Conservation (phyloP, 1,140 invertebrate genomes). For the Achatina immaculata region DNA sequence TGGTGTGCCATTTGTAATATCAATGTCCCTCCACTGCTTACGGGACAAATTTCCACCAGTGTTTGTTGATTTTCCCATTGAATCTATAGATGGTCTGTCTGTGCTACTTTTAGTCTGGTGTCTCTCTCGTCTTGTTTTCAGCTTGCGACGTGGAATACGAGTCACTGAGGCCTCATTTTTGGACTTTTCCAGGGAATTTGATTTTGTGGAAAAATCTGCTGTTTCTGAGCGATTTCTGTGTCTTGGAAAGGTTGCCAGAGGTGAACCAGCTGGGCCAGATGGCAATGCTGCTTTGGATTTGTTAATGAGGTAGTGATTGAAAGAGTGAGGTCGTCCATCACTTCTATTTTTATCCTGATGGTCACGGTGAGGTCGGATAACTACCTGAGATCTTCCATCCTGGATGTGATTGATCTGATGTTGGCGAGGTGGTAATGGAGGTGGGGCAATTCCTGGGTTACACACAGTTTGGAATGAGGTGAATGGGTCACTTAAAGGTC, state of each 20-base stretch:
- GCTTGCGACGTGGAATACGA: constrained; percentile 17
- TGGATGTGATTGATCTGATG: constrained; percentile 21
- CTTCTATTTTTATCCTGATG: not conserved
- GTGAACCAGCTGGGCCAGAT: not conserved
- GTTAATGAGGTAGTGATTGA: constrained; percentile 35
- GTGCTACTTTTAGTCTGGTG: constrained; percentile 3
- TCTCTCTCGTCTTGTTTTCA: constrained; percentile 23
- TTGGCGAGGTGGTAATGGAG: constrained; percentile 30
- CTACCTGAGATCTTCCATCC: constrained; percentile 24
- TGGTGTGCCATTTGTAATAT: not conserved
- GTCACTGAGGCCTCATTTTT: not conserved
- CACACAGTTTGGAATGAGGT: not conserved
- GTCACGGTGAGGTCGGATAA: constrained; percentile 17
- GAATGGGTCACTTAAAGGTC: constrained; percentile 1
- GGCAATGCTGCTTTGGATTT: not conserved
- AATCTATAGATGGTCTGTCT: not conserved
- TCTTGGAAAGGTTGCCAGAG: not conserved
- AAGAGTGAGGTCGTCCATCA: constrained; percentile 25
- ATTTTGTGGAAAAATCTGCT: not conserved
- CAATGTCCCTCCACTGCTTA: not conserved
- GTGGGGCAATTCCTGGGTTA: not conserved
- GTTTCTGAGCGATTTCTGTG: constrained; percentile 16
- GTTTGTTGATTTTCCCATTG: not conserved
- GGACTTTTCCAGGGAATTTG: not conserved
- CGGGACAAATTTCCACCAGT: not conserved